Conservation (phyloP, 2,888 invertebrate species). For the Acleris emargana region DNA sequence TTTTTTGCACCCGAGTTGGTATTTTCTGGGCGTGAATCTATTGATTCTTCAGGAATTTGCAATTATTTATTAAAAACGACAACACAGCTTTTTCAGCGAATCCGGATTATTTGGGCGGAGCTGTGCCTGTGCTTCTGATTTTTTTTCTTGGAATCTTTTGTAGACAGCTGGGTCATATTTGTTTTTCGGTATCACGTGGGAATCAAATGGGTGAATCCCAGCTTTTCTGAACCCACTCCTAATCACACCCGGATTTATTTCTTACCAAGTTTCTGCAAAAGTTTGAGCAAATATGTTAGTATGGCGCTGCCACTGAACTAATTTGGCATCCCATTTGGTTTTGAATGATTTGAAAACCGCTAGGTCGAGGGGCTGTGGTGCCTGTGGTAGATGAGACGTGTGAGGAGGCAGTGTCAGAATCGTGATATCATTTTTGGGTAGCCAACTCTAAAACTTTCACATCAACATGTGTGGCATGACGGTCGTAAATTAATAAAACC, state of each 20-base stretch:
- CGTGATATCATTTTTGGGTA: slow-evolving; percentile 35
- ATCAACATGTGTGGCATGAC: slow-evolving; percentile 13
- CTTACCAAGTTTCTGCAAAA: slow-evolving; percentile 35
- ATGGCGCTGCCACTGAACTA: no score
- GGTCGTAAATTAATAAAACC: slow-evolving; percentile 14
- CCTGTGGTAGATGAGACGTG: slow-evolving; percentile 47
- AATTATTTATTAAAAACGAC: slow-evolving; percentile 21
- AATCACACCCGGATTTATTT: slow-evolving; percentile 35
- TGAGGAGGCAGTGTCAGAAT: slow-evolving; percentile 52
- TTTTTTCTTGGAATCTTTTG: slow-evolving; percentile 24
- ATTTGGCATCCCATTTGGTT: no score
- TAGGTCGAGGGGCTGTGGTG: slow-evolving; percentile 49
- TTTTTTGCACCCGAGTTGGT: slow-evolving; percentile 2
- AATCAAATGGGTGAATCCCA: slow-evolving; percentile 38
- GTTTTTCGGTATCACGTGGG: slow-evolving; percentile 19
- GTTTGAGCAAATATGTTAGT: slow-evolving; percentile 26
- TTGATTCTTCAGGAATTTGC: slow-evolving; percentile 5
- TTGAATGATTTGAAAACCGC: slow-evolving; percentile 47
- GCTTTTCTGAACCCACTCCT: slow-evolving; percentile 42
- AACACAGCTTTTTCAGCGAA: slow-evolving; percentile 21
- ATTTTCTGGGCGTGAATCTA: neutral
- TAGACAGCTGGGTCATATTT: slow-evolving; percentile 29
- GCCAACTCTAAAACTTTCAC: slow-evolving; percentile 34
- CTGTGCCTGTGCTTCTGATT: slow-evolving; percentile 10
- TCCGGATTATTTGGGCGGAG: slow-evolving; percentile 11